Evolutionary conservation across 2,888 invertebrate genomes (phyloP).

Genomic region (Pedicia rivosa): DNA sequence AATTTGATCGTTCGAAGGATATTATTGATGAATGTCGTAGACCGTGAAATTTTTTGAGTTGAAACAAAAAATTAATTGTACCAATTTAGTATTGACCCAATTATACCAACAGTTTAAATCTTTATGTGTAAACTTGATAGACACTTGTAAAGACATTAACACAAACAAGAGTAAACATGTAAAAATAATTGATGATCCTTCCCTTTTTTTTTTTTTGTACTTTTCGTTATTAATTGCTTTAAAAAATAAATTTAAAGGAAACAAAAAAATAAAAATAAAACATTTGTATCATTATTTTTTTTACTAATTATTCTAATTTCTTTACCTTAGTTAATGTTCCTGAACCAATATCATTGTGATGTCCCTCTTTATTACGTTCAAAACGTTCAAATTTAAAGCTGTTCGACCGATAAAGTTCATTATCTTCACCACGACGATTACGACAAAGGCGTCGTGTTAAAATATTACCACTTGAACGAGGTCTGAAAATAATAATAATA

Average conservation of each 20-base stretch:
- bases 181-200: too few species aligned
- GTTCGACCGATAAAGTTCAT: conserved; percentile 72
- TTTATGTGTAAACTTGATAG: too few species aligned
- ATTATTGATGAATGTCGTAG: too few species aligned
- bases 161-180: too few species aligned
- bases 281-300: neutral
- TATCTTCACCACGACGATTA: conserved; percentile 56
- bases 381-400: conserved; percentile 80
- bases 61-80: too few species aligned
- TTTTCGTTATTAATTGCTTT: neutral
- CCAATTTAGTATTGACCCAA: too few species aligned
- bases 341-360: conserved; percentile 39
- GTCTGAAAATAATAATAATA: conserved; percentile 16
- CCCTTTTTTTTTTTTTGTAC: neutral
- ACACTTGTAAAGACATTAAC: too few species aligned
- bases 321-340: conserved; percentile 43
- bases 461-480: conserved; percentile 28
- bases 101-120: too few species aligned
- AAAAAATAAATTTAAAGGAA: neutral
- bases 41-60: too few species aligned
- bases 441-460: conserved; percentile 60
- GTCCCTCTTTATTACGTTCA: conserved; percentile 41
- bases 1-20: too few species aligned
- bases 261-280: neutral
- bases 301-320: too few species aligned